Evolutionary conservation across 2,113 vertebrate genomes (phyloP), one percentile per base, ranked within the genome.

Genomic region (Camelus bactrianus): DNA sequence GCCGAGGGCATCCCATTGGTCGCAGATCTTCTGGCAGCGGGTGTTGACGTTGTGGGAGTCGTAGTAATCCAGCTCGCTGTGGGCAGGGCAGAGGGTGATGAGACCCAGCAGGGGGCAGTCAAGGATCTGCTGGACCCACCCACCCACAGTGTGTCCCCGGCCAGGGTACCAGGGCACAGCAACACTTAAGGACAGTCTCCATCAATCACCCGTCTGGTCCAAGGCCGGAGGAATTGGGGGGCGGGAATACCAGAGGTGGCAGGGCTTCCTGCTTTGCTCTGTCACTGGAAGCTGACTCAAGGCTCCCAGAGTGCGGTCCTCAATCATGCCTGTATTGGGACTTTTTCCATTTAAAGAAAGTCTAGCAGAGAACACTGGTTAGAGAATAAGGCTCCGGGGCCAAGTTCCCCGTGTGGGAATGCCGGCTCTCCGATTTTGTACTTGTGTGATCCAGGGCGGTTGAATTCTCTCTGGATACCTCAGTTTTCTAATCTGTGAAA

Each of bases 11-110:
- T 99, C 99, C 99, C 99, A 99, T 98, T 99, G 99, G 87, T 99
- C 99, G 0, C 99, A 99, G 98, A 99, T 99, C 98, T 99, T 99
- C 99, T 99, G 99, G 98, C 99, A 99, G 81, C 99, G 99, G 1
- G 99, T 97, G 50, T 99, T 99, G 58, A 99, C 99, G 0, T 98
- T 99, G 92, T 99, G 99, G 0, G 99, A 99, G 96, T 99, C 99
- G 0, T 99, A 99, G 96, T 99, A 99, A 95, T 99, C 99, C 98
- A 99, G 98, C 97, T 99, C 99, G 2, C 99, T 99, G 96, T 0
- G 17, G 84, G 70, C 17, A 16, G 0, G 30, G 2, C 19, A 73
- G 26, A 73, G 1, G 56, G 60, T 0, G 0, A 2, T 89, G 77
- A 97, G 95, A 22, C 42, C 42, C 24, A 1, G 81, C 12, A 15